Base-by-base conservation (phyloP, 2,888 invertebrate species). In the Thymelicus lineola region DNA sequence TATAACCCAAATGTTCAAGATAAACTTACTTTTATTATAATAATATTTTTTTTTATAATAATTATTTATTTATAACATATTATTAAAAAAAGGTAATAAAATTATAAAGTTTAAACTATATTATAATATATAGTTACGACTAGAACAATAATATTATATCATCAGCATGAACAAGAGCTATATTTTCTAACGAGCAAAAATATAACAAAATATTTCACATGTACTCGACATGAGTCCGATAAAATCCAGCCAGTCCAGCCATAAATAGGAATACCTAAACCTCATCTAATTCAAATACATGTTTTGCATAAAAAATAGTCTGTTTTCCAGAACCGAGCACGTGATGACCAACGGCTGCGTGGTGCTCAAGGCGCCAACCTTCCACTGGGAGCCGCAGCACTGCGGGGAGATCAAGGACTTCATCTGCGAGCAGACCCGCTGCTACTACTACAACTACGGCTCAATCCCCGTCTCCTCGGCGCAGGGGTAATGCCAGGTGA, bases 401-500 rank as follows among this genome's bases (percentile, higher is more conserved):
- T 97, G 97, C 88, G 96, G 96, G 74, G 95, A 96, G 82, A 95
- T 96, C 81, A 97, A 97, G 94, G 97, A 97, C 92, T 97, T 97
- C 90, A 97, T 97, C 86, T 97, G 97, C 94, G 97, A 97, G 94
- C 97, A 97, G 94, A 97, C 97, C 74, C 95, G 97, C 85, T 97
- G 97, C 94, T 97, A 97, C 92, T 97, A 97, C 94, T 97, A 97
- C 95, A 97, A 97, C 94, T 97, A 97, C 91, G 97, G 97, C 88
- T 97, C 97, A 90, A 97, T 97, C 94, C 97, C 97, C 89, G 97
- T 97, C 86, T 97, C 97, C 88, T 96, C 97, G 83, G 96, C 97
- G 95, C 97, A 97, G 97, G 97, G 97, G 97, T 97, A 97, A 97
- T 97, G 91, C 88, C 94, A 96, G 96, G 96, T 96, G 96, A 96